Base-by-base conservation (phyloP, 1,140 invertebrate species). In the Sitobion miscanthi region DNA sequence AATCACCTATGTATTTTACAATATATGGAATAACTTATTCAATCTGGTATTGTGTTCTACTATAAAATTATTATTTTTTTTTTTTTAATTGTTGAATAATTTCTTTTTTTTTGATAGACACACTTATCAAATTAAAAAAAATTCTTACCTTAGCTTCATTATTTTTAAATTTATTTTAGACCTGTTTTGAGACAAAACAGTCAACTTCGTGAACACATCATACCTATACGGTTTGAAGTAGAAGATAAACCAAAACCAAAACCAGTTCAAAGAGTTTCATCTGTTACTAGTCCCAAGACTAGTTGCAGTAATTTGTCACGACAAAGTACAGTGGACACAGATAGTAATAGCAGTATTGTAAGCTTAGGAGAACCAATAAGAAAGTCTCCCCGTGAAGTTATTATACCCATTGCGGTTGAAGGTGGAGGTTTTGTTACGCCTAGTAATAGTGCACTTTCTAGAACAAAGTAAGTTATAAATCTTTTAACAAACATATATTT, bases 381-480 rank as follows among this genome's bases (percentile, higher is more conserved):
- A 94, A 98, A 98, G 95, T 98, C 97, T 92, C 97, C 98, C 21
- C 95, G 98, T 35, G 98, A 98, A 95, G 98, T 98, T 94, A 98
- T 98, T 94, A 98, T 98, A 95, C 98, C 98, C 1, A 98, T 98
- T 94, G 97, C 97, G 30, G 97, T 98, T 83, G 98, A 98, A 95
- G 98, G 97, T 94, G 97, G 97, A 94, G 97, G 97, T 90, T 98
- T 97, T 95, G 97, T 98, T 45, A 98, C 97, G 38, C 98, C 97
- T 30, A 95, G 97, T 45, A 97, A 97, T 88, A 96, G 97, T 93
- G 91, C 94, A 47, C 87, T 95, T 30, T 93, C 91, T 25, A 93
- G 94, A 94, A 95, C 98, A 94, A 96, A 96, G 96, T 97, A 95
- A 93, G 85, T 87, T 57, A 8, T 93, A 57, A 42, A 83, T 83